Percentiles rank a stretch among this genome's conserved stretches.
phyloP scores from a whole-genome alignment of 92 coral and sea anemone genomes.

The Montipora capitata region DNA sequence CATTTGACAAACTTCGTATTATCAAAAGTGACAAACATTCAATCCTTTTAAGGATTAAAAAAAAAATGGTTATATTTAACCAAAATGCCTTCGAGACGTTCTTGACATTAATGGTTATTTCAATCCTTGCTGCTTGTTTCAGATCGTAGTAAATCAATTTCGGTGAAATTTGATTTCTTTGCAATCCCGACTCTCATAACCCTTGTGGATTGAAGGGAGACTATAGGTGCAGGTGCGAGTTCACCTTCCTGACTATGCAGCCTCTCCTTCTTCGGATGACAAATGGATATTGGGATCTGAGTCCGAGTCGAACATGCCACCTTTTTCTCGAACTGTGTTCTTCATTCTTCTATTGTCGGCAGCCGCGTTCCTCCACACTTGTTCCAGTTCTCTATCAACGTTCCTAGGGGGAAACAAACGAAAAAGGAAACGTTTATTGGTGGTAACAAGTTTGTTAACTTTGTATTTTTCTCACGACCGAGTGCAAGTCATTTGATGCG shows the following conservation, averaged over 20 bases:
- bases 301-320: constrained; percentile 80
- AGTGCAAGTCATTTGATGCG: too few species aligned
- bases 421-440: not conserved
- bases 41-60: too few species aligned
- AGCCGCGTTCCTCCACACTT: constrained; percentile 87
- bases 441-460: too few species aligned
- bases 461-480: too few species aligned
- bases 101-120: not conserved
- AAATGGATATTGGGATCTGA: constrained; percentile 77
- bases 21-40: too few species aligned
- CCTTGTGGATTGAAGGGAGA: not conserved
- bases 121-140: not conserved
- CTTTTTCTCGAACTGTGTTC: constrained; percentile 77
- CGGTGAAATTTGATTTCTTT: not conserved
- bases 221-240: not conserved
- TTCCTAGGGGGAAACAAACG: constrained; percentile 59
- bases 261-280: constrained; percentile 80
- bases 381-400: constrained; percentile 90
- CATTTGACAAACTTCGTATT: too few species aligned
- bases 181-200: not conserved
- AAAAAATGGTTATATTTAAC: too few species aligned
- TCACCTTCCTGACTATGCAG: constrained; percentile 7
- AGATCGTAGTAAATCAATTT: not conserved
- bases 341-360: constrained; percentile 85
- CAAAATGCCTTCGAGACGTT: not conserved